Percentiles rank a stretch among this genome's conserved stretches.
Evolutionary conservation across 1,140 invertebrate genomes (phyloP).

Genomic region (Macrotrachela quadricornifera): DNA sequence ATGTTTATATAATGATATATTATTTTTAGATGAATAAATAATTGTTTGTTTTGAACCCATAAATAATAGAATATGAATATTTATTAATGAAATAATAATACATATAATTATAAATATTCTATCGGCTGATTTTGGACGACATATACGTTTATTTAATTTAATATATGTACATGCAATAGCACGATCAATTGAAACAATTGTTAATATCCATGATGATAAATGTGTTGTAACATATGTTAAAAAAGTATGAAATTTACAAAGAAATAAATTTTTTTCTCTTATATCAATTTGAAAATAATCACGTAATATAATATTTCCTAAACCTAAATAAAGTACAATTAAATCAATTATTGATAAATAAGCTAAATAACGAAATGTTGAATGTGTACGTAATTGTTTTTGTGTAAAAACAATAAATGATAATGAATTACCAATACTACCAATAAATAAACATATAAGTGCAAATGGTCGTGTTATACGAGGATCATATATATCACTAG

Average conservation of each 20-base stretch:
- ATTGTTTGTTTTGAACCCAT: not conserved
- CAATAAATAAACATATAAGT: not conserved
- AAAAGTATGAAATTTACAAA: constrained; percentile 7
- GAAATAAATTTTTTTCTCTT: not conserved
- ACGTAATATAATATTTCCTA: not conserved
- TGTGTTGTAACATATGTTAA: constrained; percentile 8
- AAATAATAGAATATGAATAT: constrained; percentile 4
- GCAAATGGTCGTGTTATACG: constrained; percentile 1
- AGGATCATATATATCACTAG: not conserved
- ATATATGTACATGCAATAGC: constrained; percentile 2
- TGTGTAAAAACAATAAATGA: constrained; percentile 1
- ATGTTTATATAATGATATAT: not conserved
- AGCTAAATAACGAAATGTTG: constrained; percentile 8
- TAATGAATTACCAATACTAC: constrained; percentile 5
- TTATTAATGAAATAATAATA: not conserved
- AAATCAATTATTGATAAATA: constrained; percentile 6
- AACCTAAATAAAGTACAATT: not conserved
- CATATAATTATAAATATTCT: not conserved
- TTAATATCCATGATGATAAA: constrained; percentile 1
- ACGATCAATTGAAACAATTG: not conserved
- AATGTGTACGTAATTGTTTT: constrained; percentile 2
- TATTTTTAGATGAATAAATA: not conserved
- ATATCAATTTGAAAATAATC: constrained; percentile 1
- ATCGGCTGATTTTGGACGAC: not conserved
- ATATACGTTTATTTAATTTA: constrained; percentile 5